Evolutionary conservation across 2,113 vertebrate species (phyloP).

Genomic region (Tympanuchus pallidicinctus): DNA sequence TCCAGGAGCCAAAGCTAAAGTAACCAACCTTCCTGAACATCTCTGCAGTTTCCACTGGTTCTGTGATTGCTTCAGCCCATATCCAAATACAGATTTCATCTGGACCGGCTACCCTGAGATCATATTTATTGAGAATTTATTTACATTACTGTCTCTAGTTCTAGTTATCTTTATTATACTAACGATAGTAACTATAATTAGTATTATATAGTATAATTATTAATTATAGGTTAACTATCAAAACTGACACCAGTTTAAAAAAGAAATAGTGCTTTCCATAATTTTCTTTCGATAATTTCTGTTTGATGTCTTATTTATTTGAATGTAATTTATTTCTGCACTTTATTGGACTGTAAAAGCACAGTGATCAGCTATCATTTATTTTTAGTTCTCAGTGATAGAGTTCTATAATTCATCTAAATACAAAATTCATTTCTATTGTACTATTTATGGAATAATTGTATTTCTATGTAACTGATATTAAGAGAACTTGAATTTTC

Average conservation of each 20-base stretch:
- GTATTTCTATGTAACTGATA: neutral
- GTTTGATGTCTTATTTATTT: neutral
- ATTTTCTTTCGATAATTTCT: neutral
- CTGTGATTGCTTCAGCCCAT: neutral
- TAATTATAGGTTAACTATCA: neutral
- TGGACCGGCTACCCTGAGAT: neutral
- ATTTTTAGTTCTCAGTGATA: neutral
- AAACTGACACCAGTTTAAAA: neutral
- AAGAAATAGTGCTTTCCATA: neutral
- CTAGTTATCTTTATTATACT: neutral
- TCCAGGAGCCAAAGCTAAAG: neutral
- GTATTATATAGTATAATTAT: neutral
- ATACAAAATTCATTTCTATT: neutral
- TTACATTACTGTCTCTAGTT: neutral
- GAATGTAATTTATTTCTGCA: neutral
- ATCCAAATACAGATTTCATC: neutral
- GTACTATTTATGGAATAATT: neutral
- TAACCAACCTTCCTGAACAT: neutral
- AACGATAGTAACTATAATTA: neutral
- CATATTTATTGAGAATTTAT: neutral
- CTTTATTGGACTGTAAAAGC: neutral
- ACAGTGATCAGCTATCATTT: neutral
- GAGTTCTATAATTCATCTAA: neutral
- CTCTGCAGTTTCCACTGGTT: neutral
- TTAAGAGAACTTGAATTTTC: neutral